Evolutionary conservation across 2,113 vertebrate species (phyloP).

Genomic region (Rhinogobius similis): DNA sequence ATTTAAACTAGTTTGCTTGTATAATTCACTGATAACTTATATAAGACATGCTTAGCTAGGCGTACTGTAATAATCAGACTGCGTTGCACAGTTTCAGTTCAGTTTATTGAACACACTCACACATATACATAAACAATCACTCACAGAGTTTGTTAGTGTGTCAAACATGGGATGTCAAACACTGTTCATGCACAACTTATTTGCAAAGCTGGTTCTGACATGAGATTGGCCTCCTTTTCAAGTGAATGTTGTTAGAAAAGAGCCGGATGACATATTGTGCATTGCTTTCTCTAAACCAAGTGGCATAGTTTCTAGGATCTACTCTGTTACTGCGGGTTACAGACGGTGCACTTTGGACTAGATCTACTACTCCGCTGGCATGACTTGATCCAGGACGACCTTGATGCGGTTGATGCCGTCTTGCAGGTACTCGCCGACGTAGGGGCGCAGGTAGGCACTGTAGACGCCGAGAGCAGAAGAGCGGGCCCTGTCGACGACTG

Average conservation of each 20-base stretch:
- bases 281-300: conserved; percentile 42
- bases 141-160: conserved; percentile 62
- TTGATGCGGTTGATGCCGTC: conserved; percentile 44
- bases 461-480: conserved; percentile 57
- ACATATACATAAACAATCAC: conserved; percentile 53
- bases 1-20: not conserved
- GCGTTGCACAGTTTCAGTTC: conserved; percentile 37
- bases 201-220: conserved; percentile 42
- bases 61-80: conserved; percentile 23
- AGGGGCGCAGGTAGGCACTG: conserved; percentile 60
- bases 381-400: conserved; percentile 46
- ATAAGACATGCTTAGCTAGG: not conserved
- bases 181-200: conserved; percentile 66
- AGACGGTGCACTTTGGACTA: conserved; percentile 10
- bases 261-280: conserved; percentile 47
- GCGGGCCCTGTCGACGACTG: conserved; percentile 64
- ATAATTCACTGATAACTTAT: not conserved
- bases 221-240: conserved; percentile 35
- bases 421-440: conserved; percentile 46
- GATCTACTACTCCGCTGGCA: conserved; percentile 57
- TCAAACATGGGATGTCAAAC: conserved; percentile 63
- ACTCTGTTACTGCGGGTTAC: conserved; percentile 31
- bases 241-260: conserved; percentile 27
- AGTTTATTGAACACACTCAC: conserved; percentile 69
- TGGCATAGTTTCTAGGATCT: conserved; percentile 44